Evolutionary conservation across 2,888 invertebrate genomes (phyloP).

Genomic region (Phasia obesa): DNA sequence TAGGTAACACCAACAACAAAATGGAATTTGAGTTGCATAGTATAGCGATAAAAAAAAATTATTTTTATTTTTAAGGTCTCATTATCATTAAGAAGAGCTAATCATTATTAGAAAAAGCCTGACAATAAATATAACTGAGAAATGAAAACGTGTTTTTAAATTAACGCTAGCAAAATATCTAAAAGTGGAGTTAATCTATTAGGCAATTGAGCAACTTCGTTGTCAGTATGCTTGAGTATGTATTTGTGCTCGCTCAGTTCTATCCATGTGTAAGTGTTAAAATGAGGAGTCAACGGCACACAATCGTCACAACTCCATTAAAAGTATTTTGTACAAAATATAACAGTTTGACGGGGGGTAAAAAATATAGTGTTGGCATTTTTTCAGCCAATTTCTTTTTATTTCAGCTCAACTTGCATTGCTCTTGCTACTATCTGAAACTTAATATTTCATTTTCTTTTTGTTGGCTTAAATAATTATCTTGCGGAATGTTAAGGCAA

Average conservation of each 20-base stretch:
- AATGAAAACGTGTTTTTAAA: too few species aligned
- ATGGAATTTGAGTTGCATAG: too few species aligned
- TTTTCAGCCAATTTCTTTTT: constrained; percentile 23
- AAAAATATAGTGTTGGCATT: constrained; percentile 39
- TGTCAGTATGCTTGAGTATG: background rate
- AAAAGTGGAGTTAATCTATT: too few species aligned
- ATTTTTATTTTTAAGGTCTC: too few species aligned
- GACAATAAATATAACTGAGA: too few species aligned
- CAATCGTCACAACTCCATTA: constrained; percentile 4
- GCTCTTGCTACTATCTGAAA: constrained; percentile 39
- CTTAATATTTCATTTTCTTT: constrained; percentile 63
- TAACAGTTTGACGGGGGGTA: background rate
- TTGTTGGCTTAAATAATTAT: constrained; percentile 70
- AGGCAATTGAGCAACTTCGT: too few species aligned
- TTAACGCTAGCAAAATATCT: too few species aligned
- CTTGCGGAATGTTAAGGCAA: constrained; percentile 69
- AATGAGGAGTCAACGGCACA: constrained; percentile 31
- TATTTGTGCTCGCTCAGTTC: constrained; percentile 1
- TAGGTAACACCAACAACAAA: too few species aligned
- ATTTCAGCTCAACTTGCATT: constrained; percentile 12
- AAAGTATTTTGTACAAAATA: constrained; percentile 12
- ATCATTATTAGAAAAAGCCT: too few species aligned
- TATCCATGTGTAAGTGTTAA: constrained; percentile 13
- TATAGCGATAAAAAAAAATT: too few species aligned
- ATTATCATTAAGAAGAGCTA: too few species aligned